phyloP scores from a whole-genome alignment of 2,797 vertebrate genomes.

The Urosaurus nigricauda region DNA sequence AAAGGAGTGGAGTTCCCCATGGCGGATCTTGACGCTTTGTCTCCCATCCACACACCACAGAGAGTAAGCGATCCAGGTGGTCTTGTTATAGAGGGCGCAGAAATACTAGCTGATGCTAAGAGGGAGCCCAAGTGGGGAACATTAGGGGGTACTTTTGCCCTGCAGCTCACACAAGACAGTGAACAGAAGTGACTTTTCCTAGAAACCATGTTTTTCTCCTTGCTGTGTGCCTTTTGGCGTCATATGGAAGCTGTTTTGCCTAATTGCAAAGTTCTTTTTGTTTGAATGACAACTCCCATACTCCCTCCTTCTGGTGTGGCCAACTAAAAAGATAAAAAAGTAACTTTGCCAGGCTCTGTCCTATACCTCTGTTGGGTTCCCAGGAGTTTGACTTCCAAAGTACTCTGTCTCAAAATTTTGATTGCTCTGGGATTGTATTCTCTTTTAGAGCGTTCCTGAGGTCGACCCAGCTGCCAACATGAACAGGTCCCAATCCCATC shows the following conservation, averaged over 20 bases:
- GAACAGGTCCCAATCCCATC: slow-evolving; percentile 84
- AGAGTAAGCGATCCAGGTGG: slow-evolving; percentile 81
- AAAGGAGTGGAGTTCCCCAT: slow-evolving; percentile 97
- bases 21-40: slow-evolving; percentile 94
- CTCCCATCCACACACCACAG: slow-evolving; percentile 97
- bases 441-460: slow-evolving; percentile 86
- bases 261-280: too few relatives aligned
- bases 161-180: too few relatives aligned
- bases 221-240: neutral
- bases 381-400: neutral
- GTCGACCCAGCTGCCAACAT: slow-evolving; percentile 87
- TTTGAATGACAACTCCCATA: too few relatives aligned
- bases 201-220: neutral
- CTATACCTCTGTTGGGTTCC: neutral
- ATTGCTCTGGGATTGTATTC: slow-evolving; percentile 41
- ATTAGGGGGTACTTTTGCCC: too few relatives aligned
- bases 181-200: neutral
- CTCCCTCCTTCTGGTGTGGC: too few relatives aligned
- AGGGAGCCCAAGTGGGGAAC: too few relatives aligned
- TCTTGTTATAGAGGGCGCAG: too few relatives aligned
- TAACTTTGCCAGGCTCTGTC: too few relatives aligned
- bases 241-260: too few relatives aligned
- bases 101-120: too few relatives aligned
- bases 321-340: too few relatives aligned
- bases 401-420: too few relatives aligned